phyloP scores from a whole-genome alignment of 35 echinoderm and acorn worm species.

The Lytechinus variegatus region DNA sequence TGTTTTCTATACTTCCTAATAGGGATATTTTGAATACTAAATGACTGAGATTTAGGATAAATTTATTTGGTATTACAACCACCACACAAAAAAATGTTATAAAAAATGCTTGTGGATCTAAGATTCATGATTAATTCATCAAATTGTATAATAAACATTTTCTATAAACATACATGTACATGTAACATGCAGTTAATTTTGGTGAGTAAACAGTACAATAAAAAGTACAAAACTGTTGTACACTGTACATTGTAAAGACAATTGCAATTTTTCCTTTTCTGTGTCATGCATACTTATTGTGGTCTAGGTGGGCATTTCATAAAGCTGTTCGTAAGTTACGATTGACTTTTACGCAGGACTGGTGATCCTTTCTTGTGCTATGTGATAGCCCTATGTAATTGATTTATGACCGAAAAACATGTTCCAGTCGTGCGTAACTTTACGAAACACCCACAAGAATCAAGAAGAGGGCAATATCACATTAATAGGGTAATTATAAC shows the following conservation, averaged over 20 bases:
- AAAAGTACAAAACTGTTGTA: conserved; percentile 50
- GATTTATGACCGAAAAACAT: too few species aligned
- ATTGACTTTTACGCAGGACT: too few species aligned
- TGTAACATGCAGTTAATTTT: conserved; percentile 21
- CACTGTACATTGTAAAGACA: conserved; percentile 44
- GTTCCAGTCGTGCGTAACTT: too few species aligned
- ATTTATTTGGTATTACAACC: not conserved
- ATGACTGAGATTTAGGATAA: not conserved
- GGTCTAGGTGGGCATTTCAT: too few species aligned
- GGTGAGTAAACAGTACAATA: conserved; percentile 46
- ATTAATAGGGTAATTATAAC: too few species aligned
- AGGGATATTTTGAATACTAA: too few species aligned
- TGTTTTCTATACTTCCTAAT: too few species aligned
- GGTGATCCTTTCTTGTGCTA: too few species aligned
- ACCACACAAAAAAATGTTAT: not conserved
- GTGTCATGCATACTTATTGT: not conserved
- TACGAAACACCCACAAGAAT: too few species aligned
- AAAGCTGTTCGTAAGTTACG: too few species aligned
- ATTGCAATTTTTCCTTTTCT: not conserved
- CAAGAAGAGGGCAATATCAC: too few species aligned
- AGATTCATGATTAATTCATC: not conserved
- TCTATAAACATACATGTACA: not conserved
- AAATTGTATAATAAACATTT: conserved; percentile 19
- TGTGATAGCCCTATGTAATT: too few species aligned
- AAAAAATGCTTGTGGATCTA: not conserved